phyloP scores from a whole-genome alignment of 2,888 invertebrate species.

The Drosophila falleni region DNA sequence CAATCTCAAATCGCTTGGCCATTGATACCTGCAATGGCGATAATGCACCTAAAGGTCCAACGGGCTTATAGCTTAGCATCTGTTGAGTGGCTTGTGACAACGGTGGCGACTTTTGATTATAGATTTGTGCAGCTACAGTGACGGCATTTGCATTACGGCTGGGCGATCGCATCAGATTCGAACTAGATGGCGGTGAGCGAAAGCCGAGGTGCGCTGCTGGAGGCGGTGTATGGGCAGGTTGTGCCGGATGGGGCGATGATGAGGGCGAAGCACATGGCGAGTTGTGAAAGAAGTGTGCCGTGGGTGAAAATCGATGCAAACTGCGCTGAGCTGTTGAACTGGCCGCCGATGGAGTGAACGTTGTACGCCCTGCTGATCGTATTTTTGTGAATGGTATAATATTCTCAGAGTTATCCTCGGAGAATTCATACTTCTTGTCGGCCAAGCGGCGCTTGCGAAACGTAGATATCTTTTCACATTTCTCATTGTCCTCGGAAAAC shows the following conservation, averaged over 20 bases:
- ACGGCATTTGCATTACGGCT: constrained; percentile 75
- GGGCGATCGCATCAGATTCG: constrained; percentile 82
- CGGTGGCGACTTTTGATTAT: constrained; percentile 82
- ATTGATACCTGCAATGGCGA: constrained; percentile 84
- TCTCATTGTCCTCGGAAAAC: constrained; percentile 93
- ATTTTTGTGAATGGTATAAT: constrained; percentile 86
- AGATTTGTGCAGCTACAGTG: constrained; percentile 64
- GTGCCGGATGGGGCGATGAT: constrained; percentile 83
- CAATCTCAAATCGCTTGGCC: constrained; percentile 83
- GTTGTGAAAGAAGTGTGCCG: constrained; percentile 82
- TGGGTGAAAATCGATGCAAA: constrained; percentile 72
- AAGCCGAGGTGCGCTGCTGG: constrained; percentile 76
- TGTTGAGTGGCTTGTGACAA: constrained; percentile 82
- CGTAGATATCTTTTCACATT: constrained; percentile 94
- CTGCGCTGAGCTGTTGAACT: constrained; percentile 62
- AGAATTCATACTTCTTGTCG: constrained; percentile 96
- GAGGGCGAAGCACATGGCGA: constrained; percentile 85
- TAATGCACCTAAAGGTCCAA: constrained; percentile 82
- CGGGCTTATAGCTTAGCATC: constrained; percentile 83
- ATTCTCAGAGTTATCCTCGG: constrained; percentile 91
- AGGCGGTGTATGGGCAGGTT: constrained; percentile 63
- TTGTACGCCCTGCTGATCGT: constrained; percentile 72
- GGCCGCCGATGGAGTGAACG: constrained; percentile 44
- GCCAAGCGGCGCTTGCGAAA: constrained; percentile 94
- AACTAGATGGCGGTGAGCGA: constrained; percentile 82